Percentiles rank a stretch among this genome's conserved stretches.
phyloP scores from a whole-genome alignment of 2,888 invertebrate species.

The Bursaphelenchus okinawaensis region DNA sequence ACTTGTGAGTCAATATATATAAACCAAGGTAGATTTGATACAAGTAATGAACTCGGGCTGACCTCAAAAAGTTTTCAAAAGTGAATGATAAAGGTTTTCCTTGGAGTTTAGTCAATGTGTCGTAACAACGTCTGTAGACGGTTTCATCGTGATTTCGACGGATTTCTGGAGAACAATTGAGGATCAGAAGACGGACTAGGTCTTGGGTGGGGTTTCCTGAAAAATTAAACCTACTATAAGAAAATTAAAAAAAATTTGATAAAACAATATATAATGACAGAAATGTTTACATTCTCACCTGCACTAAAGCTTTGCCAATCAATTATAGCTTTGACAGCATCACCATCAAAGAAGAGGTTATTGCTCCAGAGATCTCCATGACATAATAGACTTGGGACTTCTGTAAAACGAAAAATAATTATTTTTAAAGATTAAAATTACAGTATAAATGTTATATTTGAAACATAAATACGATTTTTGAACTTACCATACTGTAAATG shows the following conservation, averaged over 20 bases:
- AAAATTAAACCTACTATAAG: too few species aligned
- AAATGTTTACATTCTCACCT: neutral
- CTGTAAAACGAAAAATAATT: too few species aligned
- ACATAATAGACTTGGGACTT: neutral
- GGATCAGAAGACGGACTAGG: conserved; percentile 9
- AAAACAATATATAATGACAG: too few species aligned
- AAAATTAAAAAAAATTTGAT: too few species aligned
- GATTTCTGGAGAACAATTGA: conserved; percentile 4
- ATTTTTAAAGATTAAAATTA: too few species aligned
- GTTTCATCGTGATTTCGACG: neutral
- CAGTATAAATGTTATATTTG: too few species aligned
- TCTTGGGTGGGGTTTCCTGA: conserved; percentile 14
- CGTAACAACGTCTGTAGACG: neutral
- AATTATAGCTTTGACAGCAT: neutral
- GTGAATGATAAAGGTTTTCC: neutral
- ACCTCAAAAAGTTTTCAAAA: neutral
- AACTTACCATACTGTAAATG: neutral
- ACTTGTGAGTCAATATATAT: conserved; percentile 9
- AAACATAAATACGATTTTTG: too few species aligned
- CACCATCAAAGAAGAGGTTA: conserved; percentile 4
- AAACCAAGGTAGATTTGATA: conserved; percentile 3
- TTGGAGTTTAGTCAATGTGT: neutral
- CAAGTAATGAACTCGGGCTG: neutral
- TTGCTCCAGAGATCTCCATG: conserved; percentile 2
- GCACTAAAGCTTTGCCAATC: conserved; percentile 9